A percentile compares a stretch with the other conserved stretches of the same genome.
Conservation (phyloP, 2,797 vertebrate genomes). For the Philypnodon macrostomus region DNA sequence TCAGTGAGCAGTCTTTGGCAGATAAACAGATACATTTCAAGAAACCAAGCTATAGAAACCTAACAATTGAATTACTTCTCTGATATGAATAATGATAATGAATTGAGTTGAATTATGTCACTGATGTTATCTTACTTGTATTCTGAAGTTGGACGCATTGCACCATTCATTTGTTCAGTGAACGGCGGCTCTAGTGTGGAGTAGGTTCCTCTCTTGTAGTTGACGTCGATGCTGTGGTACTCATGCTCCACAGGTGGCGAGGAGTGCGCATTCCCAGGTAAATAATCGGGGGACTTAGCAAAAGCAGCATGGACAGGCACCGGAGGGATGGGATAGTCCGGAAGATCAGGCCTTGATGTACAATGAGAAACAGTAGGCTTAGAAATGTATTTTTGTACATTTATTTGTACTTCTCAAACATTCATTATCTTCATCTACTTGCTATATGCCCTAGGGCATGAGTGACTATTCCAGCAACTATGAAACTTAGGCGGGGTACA, state of each 20-base stretch:
- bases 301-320: constrained; percentile 74
- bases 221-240: constrained; percentile 83
- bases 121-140: constrained; percentile 74
- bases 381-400: no score
- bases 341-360: constrained; percentile 72
- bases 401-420: no score
- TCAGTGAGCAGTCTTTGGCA: no score
- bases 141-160: constrained; percentile 73
- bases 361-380: constrained; percentile 27
- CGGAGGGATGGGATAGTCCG: constrained; percentile 81
- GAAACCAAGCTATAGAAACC: no score
- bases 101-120: no score
- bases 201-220: constrained; percentile 79
- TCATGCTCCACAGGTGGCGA: constrained; percentile 82
- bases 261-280: constrained; percentile 56
- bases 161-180: constrained; percentile 68
- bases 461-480: no score
- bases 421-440: no score
- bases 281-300: constrained; percentile 71
- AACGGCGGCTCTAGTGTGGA: constrained; percentile 75
- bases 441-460: no score
- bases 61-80: no score
- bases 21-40: no score
- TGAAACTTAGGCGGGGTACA: no score
- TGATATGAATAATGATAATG: no score